Evolutionary conservation across 2,113 vertebrate species (phyloP), one percentile per base, ranked within the genome.

Genomic region (Spheniscus mendiculus): DNA sequence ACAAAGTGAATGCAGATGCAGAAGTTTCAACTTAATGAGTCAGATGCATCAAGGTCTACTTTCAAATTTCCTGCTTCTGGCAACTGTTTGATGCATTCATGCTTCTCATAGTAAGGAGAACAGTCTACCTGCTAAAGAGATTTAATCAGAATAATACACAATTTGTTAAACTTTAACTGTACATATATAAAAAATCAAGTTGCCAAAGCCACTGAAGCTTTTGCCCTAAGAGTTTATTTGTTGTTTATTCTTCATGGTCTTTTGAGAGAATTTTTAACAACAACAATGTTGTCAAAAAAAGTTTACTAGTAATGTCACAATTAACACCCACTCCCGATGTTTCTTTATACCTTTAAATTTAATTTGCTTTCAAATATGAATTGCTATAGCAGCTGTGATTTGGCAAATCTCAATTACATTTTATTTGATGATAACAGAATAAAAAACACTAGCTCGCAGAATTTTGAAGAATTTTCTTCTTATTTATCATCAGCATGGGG

Each of bases 1-100:
- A 89, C 84, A 94, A 90, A 97, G 36, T 65, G 82, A 90, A 80
- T 50, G 77, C 73, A 91, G 86, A 96, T 67, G 79, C 50, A 78
- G 76, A 94, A 84, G 42, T 93, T 95, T 79, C 65, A 87, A 38
- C 40, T 79, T 84, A 89, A 93, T 67, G 69, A 95, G 38, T 91
- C 77, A 96, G 63, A 95, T 40, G 30, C 0, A 0, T 52, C 47
- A 93, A 82, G 49, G 47, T 42, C 42, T 65, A n/a, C 56, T 76
- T 95, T 95, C n/a, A 79, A 40, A 66, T 82, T 52, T 87, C 62
- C 30, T 89, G 30, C 69, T 95, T 94, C 49, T 91, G 69, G 36
- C 25, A 87, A 91, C n/a, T 69, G 77, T 76, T 85, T 71, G 61
- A 82, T 61, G 15, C 25, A 45, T 67, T 96, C 56, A 26, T 77